phyloP scores from a whole-genome alignment of 2,888 invertebrate genomes.

The Carterocephalus palaemon region DNA sequence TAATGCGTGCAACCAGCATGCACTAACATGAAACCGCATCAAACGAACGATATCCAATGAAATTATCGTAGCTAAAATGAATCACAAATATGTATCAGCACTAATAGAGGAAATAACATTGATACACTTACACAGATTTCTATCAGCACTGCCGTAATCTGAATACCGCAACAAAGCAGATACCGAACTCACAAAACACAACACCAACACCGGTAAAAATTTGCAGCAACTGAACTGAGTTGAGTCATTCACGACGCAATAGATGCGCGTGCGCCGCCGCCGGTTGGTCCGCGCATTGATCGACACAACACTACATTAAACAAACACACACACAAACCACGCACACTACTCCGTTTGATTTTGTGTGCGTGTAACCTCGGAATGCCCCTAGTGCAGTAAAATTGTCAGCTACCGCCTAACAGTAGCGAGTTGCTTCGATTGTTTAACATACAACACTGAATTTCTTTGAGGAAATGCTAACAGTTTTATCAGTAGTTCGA shows the following conservation, averaged over 20 bases:
- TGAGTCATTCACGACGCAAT: constrained; percentile 1
- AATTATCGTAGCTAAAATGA: no score
- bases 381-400: constrained; percentile 2
- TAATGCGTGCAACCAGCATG: no score
- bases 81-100: no score
- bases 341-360: not conserved
- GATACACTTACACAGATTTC: no score
- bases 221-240: constrained; percentile 6
- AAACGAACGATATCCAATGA: no score
- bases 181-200: not conserved
- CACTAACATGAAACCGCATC: no score
- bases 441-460: not conserved
- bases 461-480: no score
- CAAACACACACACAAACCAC: not conserved
- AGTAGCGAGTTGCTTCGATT: not conserved
- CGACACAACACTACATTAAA: not conserved
- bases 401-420: not conserved
- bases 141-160: no score
- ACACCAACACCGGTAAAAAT: not conserved
- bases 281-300: no score
- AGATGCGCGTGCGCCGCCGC: constrained; percentile 8
- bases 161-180: no score
- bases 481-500: no score
- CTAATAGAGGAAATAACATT: no score
- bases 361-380: constrained; percentile 6